Base-by-base conservation (phyloP, 2,113 vertebrate species). In the Channa maculata region DNA sequence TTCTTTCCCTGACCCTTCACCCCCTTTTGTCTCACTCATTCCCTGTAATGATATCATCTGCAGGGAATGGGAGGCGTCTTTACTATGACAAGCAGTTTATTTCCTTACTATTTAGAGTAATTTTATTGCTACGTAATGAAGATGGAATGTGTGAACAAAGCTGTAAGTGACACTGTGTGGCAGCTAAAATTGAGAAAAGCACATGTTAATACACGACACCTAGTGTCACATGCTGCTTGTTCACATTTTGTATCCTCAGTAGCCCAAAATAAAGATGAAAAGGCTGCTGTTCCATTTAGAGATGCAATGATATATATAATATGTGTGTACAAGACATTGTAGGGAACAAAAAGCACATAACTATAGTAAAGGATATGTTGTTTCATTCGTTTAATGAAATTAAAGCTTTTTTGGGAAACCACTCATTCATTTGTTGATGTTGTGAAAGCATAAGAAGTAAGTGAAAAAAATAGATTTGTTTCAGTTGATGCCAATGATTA, bases 1-100 rank as follows among this genome's bases (percentile, higher is more conserved):
- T 83, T 81, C 74, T 15, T 54, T 3, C 41, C 8, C 36, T 62
- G 61, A 87, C 83, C 52, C 11, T 36, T 69, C 62, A 86, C 75
- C 69, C 73, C 45, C 48, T 77, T 64, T 65, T 34, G 36, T 34
- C 51, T 75, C 41, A 59, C 70, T 53, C 77, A 83, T 71, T 66
- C 36, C 11, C 66, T 46, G 43, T 65, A 10, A 68, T 45, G 61
- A 65, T 46, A 10, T 37, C 11, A 71, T 75, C 36, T 75, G 39
- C 24, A 8, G 14, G 39, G 58, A 36, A 68, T 1, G 49, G 7
- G 41, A 41, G 39, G 4, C 51, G 8, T 46, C 37, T 75, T 34
- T 52, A 43, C 54, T 3, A 6, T 6, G 49, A 50, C 50, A 50
- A 50, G 15, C 38, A 11, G 15, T 57, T 61, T 33, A 33, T 6